A percentile compares a stretch with the other conserved stretches of the same genome.
Evolutionary conservation across 2,888 invertebrate species (phyloP).

Genomic region (Diarsia brunnea): DNA sequence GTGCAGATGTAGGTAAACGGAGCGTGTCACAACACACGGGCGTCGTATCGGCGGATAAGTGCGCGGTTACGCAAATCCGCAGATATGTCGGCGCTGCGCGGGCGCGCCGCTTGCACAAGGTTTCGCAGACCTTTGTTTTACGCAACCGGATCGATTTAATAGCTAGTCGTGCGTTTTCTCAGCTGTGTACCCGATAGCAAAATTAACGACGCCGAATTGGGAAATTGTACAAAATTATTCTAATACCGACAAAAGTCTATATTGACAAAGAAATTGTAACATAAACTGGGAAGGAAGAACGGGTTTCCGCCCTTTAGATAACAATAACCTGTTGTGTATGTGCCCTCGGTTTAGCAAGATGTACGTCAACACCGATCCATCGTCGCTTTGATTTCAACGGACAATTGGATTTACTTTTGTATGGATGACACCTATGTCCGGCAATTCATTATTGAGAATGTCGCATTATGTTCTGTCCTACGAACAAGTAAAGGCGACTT

Average conservation of each 20-base stretch:
- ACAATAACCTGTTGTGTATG: slow-evolving; percentile 76
- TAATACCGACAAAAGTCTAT: slow-evolving; percentile 55
- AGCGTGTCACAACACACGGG: slow-evolving; percentile 88
- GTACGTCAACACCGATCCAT: slow-evolving; percentile 74
- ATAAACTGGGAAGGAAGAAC: slow-evolving; percentile 74
- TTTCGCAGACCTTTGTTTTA: slow-evolving; percentile 91
- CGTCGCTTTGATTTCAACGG: slow-evolving; percentile 72
- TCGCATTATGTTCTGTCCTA: slow-evolving; percentile 69
- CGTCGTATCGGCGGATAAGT: slow-evolving; percentile 89
- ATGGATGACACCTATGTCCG: slow-evolving; percentile 84
- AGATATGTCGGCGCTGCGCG: slow-evolving; percentile 89
- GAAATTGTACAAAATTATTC: slow-evolving; percentile 72
- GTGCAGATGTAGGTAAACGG: slow-evolving; percentile 82
- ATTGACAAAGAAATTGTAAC: slow-evolving; percentile 64
- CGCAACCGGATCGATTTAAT: slow-evolving; percentile 90
- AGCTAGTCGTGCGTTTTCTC: slow-evolving; percentile 89
- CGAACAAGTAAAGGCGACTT: slow-evolving; percentile 77
- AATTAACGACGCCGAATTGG: slow-evolving; percentile 75
- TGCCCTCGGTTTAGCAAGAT: slow-evolving; percentile 68
- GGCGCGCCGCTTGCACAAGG: slow-evolving; percentile 90
- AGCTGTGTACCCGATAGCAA: slow-evolving; percentile 83
- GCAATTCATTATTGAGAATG: slow-evolving; percentile 76
- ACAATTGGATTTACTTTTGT: slow-evolving; percentile 83
- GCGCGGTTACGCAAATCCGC: slow-evolving; percentile 90
- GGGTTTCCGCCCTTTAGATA: slow-evolving; percentile 66